phyloP scores from a whole-genome alignment of 2,113 vertebrate genomes.

The human (Homo sapiens) region GRCh38 chr4:70652001-70652500 shows the following conservation, averaged over 20 bases:
- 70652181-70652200: not conserved
- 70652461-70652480: not conserved
- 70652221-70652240: not conserved
- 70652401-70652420: not conserved
- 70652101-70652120: not conserved
- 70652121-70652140: not conserved
- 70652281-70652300: not conserved
- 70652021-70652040: slow-evolving; percentile 9
- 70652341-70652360: not conserved
- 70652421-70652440: not conserved
- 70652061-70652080: not conserved
- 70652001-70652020: not conserved
- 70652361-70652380: not conserved
- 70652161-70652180: not conserved
- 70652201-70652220: not conserved
- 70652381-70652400: not conserved
- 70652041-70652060: not conserved
- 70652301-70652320: slow-evolving; percentile 51
- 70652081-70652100: not conserved
- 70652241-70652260: not conserved
- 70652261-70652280: not conserved
- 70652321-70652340: not conserved
- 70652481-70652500: not conserved
- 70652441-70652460: not conserved
- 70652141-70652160: not conserved